Conservation (phyloP, 1,140 invertebrate genomes). For the Drosophila azteca region DNA sequence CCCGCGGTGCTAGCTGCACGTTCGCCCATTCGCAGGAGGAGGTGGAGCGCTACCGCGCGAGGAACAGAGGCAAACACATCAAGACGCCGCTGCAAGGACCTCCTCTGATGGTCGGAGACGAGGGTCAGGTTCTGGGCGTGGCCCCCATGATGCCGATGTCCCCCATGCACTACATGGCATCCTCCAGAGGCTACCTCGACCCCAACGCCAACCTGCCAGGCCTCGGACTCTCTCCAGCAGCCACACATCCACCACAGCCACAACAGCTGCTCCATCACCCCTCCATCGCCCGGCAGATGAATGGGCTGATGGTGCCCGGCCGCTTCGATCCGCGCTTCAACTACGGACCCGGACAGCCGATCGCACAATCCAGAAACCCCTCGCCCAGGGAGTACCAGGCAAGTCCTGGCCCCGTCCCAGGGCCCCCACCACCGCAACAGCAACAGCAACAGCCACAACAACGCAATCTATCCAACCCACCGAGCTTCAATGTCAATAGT, state of each 20-base stretch:
- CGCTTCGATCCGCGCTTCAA: conserved; percentile 59
- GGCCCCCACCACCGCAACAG: conserved; percentile 17
- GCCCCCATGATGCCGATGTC: conserved; percentile 60
- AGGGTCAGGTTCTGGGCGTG: conserved; percentile 19
- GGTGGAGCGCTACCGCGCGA: conserved; percentile 89
- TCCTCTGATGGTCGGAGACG: conserved; percentile 20
- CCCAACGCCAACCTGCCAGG: conserved; percentile 8
- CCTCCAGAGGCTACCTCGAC: conserved; percentile 53
- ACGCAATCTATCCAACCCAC: conserved; percentile 64
- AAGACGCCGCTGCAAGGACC: conserved; percentile 46
- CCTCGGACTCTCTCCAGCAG: conserved; percentile 22
- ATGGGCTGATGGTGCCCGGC: conserved; percentile 52
- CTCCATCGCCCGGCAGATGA: conserved; percentile 50
- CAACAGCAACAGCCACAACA: conserved; percentile 11
- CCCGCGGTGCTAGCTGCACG: conserved; percentile 93
- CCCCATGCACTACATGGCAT: conserved; percentile 63
- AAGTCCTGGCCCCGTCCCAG: conserved; percentile 14
- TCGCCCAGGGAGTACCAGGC: conserved; percentile 39
- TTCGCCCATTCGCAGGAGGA: conserved; percentile 97
- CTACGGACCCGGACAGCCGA: conserved; percentile 35
- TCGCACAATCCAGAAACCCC: conserved; percentile 27
- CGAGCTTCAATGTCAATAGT: conserved; percentile 60
- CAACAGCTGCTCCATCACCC: conserved; percentile 41
- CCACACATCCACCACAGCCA: conserved; percentile 34
- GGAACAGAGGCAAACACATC: conserved; percentile 70